phyloP scores from a whole-genome alignment of 2,113 vertebrate genomes.

The Choloepus hoffmanni region DNA sequence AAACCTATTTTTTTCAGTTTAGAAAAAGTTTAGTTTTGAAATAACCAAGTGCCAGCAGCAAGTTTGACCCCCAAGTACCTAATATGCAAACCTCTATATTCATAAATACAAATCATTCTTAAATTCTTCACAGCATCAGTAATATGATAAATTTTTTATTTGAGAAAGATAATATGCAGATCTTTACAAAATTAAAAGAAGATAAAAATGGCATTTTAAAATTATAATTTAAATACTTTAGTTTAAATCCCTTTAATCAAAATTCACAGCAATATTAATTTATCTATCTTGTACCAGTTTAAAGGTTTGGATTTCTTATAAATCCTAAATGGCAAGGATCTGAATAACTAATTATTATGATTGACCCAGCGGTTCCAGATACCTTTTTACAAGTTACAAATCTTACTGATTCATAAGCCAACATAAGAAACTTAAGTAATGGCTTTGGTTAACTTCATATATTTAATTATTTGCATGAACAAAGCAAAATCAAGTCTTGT shows the following conservation, averaged over 20 bases:
- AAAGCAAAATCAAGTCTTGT: slow-evolving; percentile 44
- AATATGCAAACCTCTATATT: neutral
- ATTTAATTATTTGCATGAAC: slow-evolving; percentile 33
- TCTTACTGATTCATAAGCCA: slow-evolving; percentile 41
- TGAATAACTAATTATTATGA: neutral
- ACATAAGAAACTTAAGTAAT: slow-evolving; percentile 48
- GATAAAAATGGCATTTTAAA: slow-evolving; percentile 24
- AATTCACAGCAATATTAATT: slow-evolving; percentile 30
- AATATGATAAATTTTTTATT: slow-evolving; percentile 44
- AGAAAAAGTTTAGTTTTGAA: slow-evolving; percentile 39
- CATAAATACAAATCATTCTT: neutral
- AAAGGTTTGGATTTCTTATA: slow-evolving; percentile 27
- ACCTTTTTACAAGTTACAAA: slow-evolving; percentile 47
- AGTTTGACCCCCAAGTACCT: neutral
- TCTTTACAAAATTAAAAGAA: slow-evolving; percentile 52
- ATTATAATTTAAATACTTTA: neutral
- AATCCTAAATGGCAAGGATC: slow-evolving; percentile 37
- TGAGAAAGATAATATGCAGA: neutral
- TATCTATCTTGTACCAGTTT: neutral
- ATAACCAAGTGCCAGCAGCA: slow-evolving; percentile 10
- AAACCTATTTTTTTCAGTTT: neutral
- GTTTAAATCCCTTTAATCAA: neutral
- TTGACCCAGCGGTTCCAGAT: slow-evolving; percentile 35
- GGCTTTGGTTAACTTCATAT: neutral
- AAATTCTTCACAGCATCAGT: neutral